Conservation (phyloP, 2,113 vertebrate genomes). For the Syrmaticus mikado region DNA sequence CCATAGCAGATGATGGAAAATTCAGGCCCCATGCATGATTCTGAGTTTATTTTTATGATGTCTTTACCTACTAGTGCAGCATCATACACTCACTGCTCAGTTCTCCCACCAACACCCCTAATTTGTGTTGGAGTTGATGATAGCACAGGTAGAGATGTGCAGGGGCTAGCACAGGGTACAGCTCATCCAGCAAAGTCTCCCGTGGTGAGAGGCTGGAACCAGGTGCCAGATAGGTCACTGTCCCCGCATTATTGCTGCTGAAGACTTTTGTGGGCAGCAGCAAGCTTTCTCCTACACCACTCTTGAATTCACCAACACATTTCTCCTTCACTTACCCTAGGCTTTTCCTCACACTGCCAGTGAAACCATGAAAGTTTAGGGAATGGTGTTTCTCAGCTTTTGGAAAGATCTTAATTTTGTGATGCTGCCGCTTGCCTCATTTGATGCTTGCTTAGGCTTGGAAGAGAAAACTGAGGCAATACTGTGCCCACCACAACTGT, state of each 20-base stretch:
- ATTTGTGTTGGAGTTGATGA: background rate
- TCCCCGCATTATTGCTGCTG: background rate
- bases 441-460: background rate
- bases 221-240: background rate
- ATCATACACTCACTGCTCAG: rapidly evolving
- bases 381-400: background rate
- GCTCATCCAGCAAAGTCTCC: background rate
- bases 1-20: no score
- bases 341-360: background rate
- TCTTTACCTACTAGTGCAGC: background rate
- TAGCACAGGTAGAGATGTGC: background rate
- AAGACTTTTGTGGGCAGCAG: background rate
- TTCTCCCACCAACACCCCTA: background rate
- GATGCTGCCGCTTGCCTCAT: background rate
- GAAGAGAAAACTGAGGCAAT: background rate
- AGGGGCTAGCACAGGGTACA: background rate
- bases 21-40: background rate
- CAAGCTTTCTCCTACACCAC: background rate
- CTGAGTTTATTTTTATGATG: background rate
- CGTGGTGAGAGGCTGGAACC: background rate
- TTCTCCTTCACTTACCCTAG: rapidly evolving
- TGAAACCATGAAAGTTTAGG: background rate
- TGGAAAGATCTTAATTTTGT: background rate
- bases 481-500: background rate
- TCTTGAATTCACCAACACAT: background rate